Percentiles rank a stretch among this genome's conserved stretches.
Conservation (phyloP, 1,140 invertebrate species). For the Ladona fulva region DNA sequence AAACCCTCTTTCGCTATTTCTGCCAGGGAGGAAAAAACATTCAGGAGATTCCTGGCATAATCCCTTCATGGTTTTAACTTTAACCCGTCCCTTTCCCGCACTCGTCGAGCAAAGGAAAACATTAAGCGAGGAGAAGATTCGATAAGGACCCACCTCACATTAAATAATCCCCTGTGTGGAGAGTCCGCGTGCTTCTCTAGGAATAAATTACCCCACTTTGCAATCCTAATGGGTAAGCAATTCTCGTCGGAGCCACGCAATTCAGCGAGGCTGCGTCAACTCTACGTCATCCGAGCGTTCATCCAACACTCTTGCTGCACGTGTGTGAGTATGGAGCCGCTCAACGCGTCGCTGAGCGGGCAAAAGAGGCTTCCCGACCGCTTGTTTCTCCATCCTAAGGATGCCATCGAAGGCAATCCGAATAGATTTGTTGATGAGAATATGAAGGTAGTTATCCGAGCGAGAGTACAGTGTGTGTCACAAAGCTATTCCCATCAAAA, state of each 20-base stretch:
- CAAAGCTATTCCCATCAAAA: neutral
- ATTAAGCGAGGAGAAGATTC: neutral
- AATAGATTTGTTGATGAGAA: neutral
- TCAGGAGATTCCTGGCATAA: no score
- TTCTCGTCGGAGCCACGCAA: neutral
- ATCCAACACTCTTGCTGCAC: neutral
- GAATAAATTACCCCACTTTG: slow-evolving; percentile 1
- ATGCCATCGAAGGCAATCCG: neutral
- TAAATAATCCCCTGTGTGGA: neutral
- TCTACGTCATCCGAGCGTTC: neutral
- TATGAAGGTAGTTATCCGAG: neutral
- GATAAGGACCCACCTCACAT: neutral
- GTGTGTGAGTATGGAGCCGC: neutral
- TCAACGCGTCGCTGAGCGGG: neutral
- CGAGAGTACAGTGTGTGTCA: neutral
- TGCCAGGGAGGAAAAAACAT: no score
- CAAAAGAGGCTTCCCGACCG: neutral
- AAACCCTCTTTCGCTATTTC: no score
- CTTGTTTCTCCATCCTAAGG: neutral
- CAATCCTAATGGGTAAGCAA: neutral
- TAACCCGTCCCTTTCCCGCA: neutral
- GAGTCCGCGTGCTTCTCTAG: neutral
- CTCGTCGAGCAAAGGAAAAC: neutral
- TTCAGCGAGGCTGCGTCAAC: neutral
- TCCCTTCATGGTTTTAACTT: neutral